Evolutionary conservation across 2,113 vertebrate species (phyloP).

Genomic region (Galemys pyrenaicus): DNA sequence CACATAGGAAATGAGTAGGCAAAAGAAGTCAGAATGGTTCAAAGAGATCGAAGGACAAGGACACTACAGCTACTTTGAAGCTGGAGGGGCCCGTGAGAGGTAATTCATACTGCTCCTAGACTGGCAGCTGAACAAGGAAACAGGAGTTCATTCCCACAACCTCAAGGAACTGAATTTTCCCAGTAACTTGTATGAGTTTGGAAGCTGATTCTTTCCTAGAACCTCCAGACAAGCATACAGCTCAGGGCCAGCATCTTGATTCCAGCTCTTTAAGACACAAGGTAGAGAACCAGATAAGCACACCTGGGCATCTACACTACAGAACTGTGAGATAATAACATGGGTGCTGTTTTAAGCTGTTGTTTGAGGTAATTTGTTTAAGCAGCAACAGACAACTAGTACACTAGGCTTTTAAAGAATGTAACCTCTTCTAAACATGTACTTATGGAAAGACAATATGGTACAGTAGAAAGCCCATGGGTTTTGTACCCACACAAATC

Average conservation of each 20-base stretch:
- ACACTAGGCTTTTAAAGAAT: not conserved
- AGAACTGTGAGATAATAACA: not conserved
- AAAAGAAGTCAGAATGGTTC: not conserved
- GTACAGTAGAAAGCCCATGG: not conserved
- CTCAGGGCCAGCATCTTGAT: not conserved
- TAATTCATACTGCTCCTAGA: slow-evolving; percentile 15
- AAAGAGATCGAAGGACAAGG: not conserved
- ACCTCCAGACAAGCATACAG: not conserved
- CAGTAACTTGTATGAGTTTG: not conserved
- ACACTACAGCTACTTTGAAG: not conserved
- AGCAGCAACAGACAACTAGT: not conserved
- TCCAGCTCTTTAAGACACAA: not conserved
- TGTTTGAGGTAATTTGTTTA: not conserved
- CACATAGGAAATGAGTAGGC: not conserved
- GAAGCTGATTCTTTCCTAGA: not conserved
- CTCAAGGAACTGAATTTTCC: not conserved
- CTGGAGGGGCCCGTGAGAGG: not conserved
- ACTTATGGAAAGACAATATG: not conserved
- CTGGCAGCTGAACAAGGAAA: not conserved
- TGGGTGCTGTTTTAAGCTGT: not conserved
- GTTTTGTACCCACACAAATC: not conserved
- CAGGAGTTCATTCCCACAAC: not conserved
- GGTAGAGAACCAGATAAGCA: not conserved
- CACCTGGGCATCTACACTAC: not conserved
- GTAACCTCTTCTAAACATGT: not conserved